Evolutionary conservation across 2,797 vertebrate genomes (phyloP), one percentile per base, ranked within the genome.

Genomic region (Ispidina lecontei): DNA sequence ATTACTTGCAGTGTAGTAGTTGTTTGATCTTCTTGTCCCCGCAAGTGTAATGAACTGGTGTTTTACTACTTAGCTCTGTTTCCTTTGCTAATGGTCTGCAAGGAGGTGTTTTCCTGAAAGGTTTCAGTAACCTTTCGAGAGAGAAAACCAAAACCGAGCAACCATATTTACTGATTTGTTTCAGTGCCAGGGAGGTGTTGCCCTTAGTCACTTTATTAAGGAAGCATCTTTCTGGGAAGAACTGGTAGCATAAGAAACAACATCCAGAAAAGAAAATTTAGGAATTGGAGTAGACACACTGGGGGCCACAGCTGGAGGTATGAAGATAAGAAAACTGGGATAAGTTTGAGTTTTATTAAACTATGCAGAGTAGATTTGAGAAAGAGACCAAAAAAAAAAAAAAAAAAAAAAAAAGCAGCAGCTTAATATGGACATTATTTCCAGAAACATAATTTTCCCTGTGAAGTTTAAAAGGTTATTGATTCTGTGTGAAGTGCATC

Each of bases 61-160:
- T 94, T 96, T 96, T 92, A 73, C 72, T 95, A 22, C 52, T 95
- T 95, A 73, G 67, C 49, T 92, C 72, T 74, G 55, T 93, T 96
- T 95, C 81, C 47, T 93, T 69, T 91, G 21, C 69, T 92, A 82
- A 89, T 9, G 10, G 52, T 90, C 77, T 75, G 46, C 37, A 51
- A 87, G 44, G 47, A 93, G 68, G 29, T 52, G 41, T 88, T 93
- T 94, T 87, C 51, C 80, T 85, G 55, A 87, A 93, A 96, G 62
- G 65, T 90, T 93, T 52, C 74, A 63, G 84, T 79, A 92, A 95
- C 14, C 47, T n/a, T 37, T 93, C 72, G 65, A 90, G 49, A 74
- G 9, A 8, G 55, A 43, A 91, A 70, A 2, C 0, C 23, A 6
- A 33, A 83, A 33, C 33, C 74, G 41, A 35, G 52, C 22, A 65